Evolutionary conservation across 2,797 vertebrate species (phyloP).

Genomic region (Typhlichthys subterraneus): DNA sequence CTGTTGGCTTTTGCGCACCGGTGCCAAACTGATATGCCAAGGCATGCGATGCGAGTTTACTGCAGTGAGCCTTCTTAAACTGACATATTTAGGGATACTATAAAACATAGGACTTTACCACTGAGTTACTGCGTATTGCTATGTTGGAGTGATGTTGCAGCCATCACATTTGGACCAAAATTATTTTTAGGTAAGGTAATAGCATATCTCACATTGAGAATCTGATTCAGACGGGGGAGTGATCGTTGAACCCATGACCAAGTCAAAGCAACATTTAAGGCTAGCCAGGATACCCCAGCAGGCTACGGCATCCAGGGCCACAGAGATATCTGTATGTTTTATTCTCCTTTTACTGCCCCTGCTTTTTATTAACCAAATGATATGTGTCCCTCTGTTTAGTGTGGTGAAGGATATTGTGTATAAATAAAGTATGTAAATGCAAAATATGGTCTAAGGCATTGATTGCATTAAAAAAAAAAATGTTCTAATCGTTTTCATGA

Average conservation of each 20-base stretch:
- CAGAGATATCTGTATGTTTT: constrained; percentile 61
- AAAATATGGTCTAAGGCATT: neutral
- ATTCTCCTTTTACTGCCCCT: constrained; percentile 53
- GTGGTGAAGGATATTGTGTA: constrained; percentile 78
- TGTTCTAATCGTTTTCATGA: no score
- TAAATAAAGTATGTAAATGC: constrained; percentile 76
- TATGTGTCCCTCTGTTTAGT: constrained; percentile 76
- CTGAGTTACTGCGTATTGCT: constrained; percentile 11
- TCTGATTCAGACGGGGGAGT: constrained; percentile 27
- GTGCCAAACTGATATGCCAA: constrained; percentile 53
- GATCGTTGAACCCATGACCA: constrained; percentile 30
- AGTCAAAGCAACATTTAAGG: constrained; percentile 31
- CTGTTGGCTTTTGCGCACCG: constrained; percentile 40
- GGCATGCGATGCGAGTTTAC: constrained; percentile 28
- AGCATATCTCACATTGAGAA: constrained; percentile 80
- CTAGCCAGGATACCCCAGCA: constrained; percentile 47
- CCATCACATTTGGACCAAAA: constrained; percentile 62
- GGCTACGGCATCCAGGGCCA: constrained; percentile 44
- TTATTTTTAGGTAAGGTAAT: constrained; percentile 25
- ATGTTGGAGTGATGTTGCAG: constrained; percentile 22
- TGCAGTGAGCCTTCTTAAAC: constrained; percentile 31
- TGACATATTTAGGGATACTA: constrained; percentile 46
- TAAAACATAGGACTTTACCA: constrained; percentile 13
- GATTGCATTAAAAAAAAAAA: neutral
- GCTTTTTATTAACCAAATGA: constrained; percentile 68